phyloP scores from a whole-genome alignment of 2,113 vertebrate species.

The Hystrix brachyura region DNA sequence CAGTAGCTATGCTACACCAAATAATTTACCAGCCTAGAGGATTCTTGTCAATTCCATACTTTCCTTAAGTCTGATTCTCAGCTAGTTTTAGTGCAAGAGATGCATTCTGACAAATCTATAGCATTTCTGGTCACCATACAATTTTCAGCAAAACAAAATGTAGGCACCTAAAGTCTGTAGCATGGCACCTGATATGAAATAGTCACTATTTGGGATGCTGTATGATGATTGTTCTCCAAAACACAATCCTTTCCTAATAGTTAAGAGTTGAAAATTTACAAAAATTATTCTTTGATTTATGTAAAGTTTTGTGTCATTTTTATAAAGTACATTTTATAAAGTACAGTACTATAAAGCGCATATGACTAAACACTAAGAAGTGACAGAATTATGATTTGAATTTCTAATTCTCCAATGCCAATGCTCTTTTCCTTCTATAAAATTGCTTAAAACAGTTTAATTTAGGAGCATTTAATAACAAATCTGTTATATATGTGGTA shows the following conservation, averaged over 20 bases:
- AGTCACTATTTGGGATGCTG: background rate
- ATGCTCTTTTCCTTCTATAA: background rate
- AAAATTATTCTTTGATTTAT: background rate
- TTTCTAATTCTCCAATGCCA: background rate
- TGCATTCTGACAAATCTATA: background rate
- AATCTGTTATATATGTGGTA: background rate
- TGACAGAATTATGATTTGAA: background rate
- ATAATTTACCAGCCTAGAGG: background rate
- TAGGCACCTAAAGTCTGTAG: background rate
- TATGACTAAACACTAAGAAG: background rate
- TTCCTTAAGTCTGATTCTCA: background rate
- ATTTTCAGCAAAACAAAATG: background rate
- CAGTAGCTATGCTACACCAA: background rate
- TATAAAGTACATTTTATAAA: background rate
- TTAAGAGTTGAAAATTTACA: background rate
- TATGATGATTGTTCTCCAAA: background rate
- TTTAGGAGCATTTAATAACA: background rate
- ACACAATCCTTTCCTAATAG: background rate
- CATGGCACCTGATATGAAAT: background rate
- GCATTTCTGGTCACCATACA: background rate
- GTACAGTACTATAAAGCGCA: background rate
- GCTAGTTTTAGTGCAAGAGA: background rate
- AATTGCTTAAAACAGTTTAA: background rate
- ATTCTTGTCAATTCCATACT: background rate
- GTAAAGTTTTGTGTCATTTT: background rate